Evolutionary conservation across 1,140 invertebrate genomes (phyloP).

Genomic region (Brachionus paranguensis): DNA sequence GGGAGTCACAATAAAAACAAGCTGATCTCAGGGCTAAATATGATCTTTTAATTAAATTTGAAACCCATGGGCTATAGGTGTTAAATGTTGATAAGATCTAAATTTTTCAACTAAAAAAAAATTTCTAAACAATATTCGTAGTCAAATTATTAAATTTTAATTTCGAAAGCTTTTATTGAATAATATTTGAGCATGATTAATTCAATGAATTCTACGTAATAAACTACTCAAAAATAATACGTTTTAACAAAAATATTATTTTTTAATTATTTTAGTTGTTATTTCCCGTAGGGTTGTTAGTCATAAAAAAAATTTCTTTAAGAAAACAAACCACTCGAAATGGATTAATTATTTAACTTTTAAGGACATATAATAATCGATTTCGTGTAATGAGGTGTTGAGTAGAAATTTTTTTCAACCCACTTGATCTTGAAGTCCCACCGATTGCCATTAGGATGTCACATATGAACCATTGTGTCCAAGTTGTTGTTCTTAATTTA

Average conservation of each 20-base stretch:
- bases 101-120: background rate
- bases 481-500: constrained; percentile 7
- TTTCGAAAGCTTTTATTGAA: background rate
- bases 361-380: constrained; percentile 13
- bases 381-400: background rate
- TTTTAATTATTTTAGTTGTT: constrained; percentile 26
- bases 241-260: constrained; percentile 32
- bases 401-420: background rate
- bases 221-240: constrained; percentile 11
- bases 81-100: constrained; percentile 9
- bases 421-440: constrained; percentile 3
- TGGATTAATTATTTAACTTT: constrained; percentile 39
- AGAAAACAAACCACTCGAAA: constrained; percentile 28
- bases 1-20: background rate
- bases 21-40: background rate
- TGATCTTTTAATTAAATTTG: constrained; percentile 13
- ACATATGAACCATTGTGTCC: constrained; percentile 21
- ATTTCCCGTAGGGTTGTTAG: constrained; percentile 20
- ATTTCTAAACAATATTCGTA: background rate
- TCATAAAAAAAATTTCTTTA: background rate
- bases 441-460: background rate
- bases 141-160: background rate
- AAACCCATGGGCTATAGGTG: background rate
- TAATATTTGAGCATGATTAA: background rate
- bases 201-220: background rate